Evolutionary conservation across 2,888 invertebrate species (phyloP), one percentile per base, ranked within the genome.

Genomic region (Uropetala carovei): DNA sequence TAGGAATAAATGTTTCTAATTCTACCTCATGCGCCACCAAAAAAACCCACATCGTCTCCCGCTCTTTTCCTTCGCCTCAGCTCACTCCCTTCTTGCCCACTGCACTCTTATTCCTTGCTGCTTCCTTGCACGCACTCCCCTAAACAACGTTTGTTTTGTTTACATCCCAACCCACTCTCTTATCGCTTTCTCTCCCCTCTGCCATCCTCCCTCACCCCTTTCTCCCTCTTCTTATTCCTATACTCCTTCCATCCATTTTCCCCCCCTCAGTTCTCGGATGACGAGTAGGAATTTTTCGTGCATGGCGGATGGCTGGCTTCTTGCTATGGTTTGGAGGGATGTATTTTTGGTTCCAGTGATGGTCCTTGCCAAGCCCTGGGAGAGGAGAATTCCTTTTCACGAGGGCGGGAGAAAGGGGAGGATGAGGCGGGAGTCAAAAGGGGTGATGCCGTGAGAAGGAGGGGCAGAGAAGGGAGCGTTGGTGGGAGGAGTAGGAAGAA

Each of bases 361-460:
- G 56, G 83, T 83, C 83, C 57, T 57, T 89, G 89, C 89, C 89
- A 89, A 89, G 89, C 89, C 89, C 89, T 89, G 89, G 89, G 89
- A 89, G 43, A 43, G 43, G 43, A 57, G 22, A 43, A 83, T 83
- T 83, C 83, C 83, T 18, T 83, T 30, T 11, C 82, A 30, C 30
- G 82, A 43, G 82, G 13, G 43, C 82, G 5, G 3, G 56, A 83
- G 9, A 56, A 56, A 83, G 57, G n/a, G 56, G 83, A 8, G 83
- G 82, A 82, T 82, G 82, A 82, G 82, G 82, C 43, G 82, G 82
- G 82, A n/a, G 57, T 56, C 57, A 3, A 30, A n/a, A 56, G n/a
- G 57, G 75, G 22, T 43, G 43, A 43, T 43, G 43, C 43, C 43
- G 43, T 43, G 43, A 43, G 43, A n/a, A n/a, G n/a, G 43, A 43